Base-by-base conservation (phyloP, 2,888 invertebrate species). In the Melanophora roralis region DNA sequence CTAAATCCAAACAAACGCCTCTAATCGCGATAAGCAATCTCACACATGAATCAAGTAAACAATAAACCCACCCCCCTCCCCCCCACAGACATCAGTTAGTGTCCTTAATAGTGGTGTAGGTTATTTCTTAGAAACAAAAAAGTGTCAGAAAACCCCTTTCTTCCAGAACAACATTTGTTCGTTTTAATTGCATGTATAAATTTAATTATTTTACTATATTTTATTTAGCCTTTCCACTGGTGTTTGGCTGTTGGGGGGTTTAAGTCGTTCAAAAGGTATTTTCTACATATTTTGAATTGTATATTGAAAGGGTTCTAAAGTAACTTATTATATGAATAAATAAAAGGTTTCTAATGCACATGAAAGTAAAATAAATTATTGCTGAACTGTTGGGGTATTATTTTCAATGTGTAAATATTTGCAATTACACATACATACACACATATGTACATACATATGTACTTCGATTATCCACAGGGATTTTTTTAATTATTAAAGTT, bases 171-270 rank as follows among this genome's bases (percentile, higher is more conserved):
- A 27, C 7, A 59, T 65, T n/a, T 27, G 38, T 38, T 19, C 9
- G 14, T n/a, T n/a, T 60, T 43, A 36, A 19, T 76, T 76, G 68
- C 75, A 62, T 76, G 75, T 57, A 11, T 40, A 55, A 9, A 9
- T 55, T 68, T 1, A 45, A 14, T 38, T 43, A 1, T 55, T 19
- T 49, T n/a, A n/a, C n/a, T n/a, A n/a, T n/a, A n/a, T n/a, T n/a
- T 55, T 64, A 5, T 62, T 19, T 21, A 21, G 9, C 45, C 3
- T 23, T n/a, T 2, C 1, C 23, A 6, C n/a, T 23, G n/a, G 12
- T 49, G 23, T 23, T 49, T 43, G 6, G 9, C 27, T 40, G 19
- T 27, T 43, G 32, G 14, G 32, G 14, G n/a, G 47, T 27, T 36
- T 57, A 53, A 11, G 47, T 40, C 49, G 38, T 47, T n/a, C 38